Percentiles rank a stretch among this genome's conserved stretches.
These are phyloP conservation scores for Lerema accius DNA, from an alignment of 1,140 invertebrate genomes.

Conservation along the genomic window DNA sequence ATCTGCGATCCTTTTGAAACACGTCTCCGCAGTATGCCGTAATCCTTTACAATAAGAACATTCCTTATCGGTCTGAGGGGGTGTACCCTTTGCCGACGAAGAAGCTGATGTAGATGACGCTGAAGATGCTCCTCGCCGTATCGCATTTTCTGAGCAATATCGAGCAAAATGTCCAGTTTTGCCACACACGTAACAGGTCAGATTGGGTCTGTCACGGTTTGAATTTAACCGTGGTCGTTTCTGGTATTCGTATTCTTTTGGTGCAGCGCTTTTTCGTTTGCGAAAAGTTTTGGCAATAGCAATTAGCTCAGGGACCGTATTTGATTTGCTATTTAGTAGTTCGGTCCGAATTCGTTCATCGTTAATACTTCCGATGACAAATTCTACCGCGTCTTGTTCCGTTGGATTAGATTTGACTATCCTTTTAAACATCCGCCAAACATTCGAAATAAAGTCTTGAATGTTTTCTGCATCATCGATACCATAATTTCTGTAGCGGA, in stretches of 20 bases:
- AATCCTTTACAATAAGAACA: too few relatives aligned
- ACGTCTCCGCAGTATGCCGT: too few relatives aligned
- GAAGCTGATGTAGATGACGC: too few relatives aligned
- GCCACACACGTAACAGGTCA: too few relatives aligned
- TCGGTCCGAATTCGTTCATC: background rate
- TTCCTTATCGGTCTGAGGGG: too few relatives aligned
- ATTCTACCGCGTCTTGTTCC: conserved; percentile 35
- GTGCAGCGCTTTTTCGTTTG: background rate
- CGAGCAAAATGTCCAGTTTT: too few relatives aligned
- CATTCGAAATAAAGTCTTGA: conserved; percentile 35
- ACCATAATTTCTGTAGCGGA: conserved; percentile 25
- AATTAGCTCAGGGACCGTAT: background rate
- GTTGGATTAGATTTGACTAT: conserved; percentile 40
- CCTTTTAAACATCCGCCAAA: conserved; percentile 38
- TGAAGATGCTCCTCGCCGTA: too few relatives aligned
- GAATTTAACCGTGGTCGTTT: background rate
- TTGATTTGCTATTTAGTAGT: conserved; percentile 1
- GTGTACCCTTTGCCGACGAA: too few relatives aligned
- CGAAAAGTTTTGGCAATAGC: conserved; percentile 1
- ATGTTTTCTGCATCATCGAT: conserved; percentile 29
- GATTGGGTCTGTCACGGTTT: too few relatives aligned
- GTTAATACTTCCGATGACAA: background rate
- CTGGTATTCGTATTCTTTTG: background rate
- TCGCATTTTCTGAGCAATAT: too few relatives aligned
- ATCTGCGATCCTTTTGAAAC: too few relatives aligned